Conservation (phyloP, 2,888 invertebrate genomes). For the Acutogordius australiensis region DNA sequence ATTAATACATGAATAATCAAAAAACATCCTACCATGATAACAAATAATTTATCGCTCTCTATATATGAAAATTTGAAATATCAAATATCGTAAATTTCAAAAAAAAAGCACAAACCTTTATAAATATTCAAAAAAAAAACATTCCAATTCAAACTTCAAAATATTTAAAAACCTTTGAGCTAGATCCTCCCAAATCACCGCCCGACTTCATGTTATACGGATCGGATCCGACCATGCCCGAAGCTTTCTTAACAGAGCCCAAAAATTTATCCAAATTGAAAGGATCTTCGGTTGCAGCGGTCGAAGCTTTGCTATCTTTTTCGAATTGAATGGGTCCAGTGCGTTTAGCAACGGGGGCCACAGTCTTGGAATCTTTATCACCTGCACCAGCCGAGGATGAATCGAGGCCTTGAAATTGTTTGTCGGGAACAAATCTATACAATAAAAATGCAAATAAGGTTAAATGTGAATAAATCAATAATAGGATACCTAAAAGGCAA, state of each 20-base stretch:
- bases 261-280: conserved; percentile 94
- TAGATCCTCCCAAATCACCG: no score
- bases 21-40: no score
- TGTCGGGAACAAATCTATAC: conserved; percentile 69
- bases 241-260: conserved; percentile 59
- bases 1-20: no score
- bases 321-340: conserved; percentile 86
- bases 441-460: conserved; percentile 15
- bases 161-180: no score
- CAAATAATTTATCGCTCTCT: no score
- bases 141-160: no score
- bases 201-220: no score
- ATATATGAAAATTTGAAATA: no score
- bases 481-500: conserved; percentile 15
- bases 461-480: no score
- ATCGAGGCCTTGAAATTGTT: conserved; percentile 73
- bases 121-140: no score
- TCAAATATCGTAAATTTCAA: no score
- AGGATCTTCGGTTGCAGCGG: conserved; percentile 41
- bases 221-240: background rate
- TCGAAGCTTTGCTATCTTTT: conserved; percentile 28
- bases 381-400: conserved; percentile 21
- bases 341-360: conserved; percentile 32
- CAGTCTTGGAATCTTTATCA: conserved; percentile 16
- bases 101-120: no score